Evolutionary conservation across 2,797 vertebrate species (phyloP), one percentile per base, ranked within the genome.

Genomic region (Peromyscus nudipes): DNA sequence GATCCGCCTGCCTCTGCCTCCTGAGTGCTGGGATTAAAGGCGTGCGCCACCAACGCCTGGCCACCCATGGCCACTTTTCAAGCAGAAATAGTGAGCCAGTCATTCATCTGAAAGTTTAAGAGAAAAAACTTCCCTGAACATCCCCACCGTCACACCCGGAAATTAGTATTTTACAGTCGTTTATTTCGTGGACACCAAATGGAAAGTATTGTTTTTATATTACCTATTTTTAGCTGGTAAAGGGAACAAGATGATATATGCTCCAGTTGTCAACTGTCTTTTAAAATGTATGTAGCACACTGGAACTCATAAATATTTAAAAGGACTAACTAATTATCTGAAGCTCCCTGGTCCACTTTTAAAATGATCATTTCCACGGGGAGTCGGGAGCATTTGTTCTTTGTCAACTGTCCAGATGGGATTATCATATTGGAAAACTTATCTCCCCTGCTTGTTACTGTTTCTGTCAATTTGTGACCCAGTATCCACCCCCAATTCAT

Each of bases 241-340:
- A 93, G 95, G 94, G 97, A 98, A 98, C 96, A 96, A 94, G 98
- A 98, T 98, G 97, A 98, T 98, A 92, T 97, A 98, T 97, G 97
- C 97, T 98, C 96, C 89, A 96, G 98, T 98, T 98, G 98, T 98
- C 98, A 98, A 98, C 97, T 97, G 95, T 97, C 97, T 98, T 97
- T 98, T 98, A 98, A 98, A 98, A 98, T 98, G 98, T 97, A 98
- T 98, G 98, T 97, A 98, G 94, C 98, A 98, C 96, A 97, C 98
- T 98, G 97, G 94, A 98, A 65, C 97, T 99, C 98, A 99, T 99
- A 98, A 97, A 99, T 99, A 99, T 99, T 98, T 98, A 98, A 98
- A 94, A 98, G 95, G 77, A 97, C 97, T 98, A 98, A 99, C 98
- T 98, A 98, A 98, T 99, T 98, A 98, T 98, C 96, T 97, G 92